phyloP scores from a whole-genome alignment of 30 jellyfish, hydroid and myxozoan species.

The Pseudorhiza aurosa region DNA sequence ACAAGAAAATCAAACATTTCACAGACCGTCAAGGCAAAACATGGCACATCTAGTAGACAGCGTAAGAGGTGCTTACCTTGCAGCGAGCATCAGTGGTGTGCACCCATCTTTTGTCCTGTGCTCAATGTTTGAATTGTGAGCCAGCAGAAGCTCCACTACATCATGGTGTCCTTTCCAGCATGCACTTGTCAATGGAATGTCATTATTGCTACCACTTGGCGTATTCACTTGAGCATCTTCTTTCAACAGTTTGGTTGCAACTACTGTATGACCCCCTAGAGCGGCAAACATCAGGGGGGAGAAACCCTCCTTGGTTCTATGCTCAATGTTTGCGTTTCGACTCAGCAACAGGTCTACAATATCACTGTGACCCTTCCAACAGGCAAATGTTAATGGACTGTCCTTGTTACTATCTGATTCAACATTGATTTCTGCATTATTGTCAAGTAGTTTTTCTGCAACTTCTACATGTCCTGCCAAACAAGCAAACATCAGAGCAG shows the following conservation, averaged over 20 bases:
- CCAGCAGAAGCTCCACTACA: constrained; percentile 83
- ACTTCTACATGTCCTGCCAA: constrained; percentile 89
- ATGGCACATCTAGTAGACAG: too few species aligned
- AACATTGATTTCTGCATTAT: constrained; percentile 87
- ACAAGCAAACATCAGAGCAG: constrained; percentile 98
- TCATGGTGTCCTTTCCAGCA: constrained; percentile 99
- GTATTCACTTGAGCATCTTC: constrained; percentile 85
- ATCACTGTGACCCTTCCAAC: constrained; percentile 96
- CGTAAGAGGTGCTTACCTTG: constrained; percentile 75
- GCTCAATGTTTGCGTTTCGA: constrained; percentile 91
- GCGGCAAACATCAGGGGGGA: constrained; percentile 99
- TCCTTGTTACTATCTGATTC: constrained; percentile 96
- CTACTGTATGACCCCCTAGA: constrained; percentile 96
- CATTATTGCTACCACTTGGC: constrained; percentile 97
- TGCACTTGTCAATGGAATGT: constrained; percentile 97
- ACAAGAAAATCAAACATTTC: too few species aligned
- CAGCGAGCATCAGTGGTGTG: constrained; percentile 98
- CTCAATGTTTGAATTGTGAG: constrained; percentile 81
- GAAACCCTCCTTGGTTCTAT: constrained; percentile 96
- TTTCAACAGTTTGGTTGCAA: constrained; percentile 85
- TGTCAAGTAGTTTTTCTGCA: constrained; percentile 84
- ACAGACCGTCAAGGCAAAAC: too few species aligned
- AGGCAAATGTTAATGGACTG: constrained; percentile 96
- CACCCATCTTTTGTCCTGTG: constrained; percentile 98
- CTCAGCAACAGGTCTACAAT: constrained; percentile 85